phyloP scores from a whole-genome alignment of 2,888 invertebrate genomes.

The Sepioteuthis lessoniana region DNA sequence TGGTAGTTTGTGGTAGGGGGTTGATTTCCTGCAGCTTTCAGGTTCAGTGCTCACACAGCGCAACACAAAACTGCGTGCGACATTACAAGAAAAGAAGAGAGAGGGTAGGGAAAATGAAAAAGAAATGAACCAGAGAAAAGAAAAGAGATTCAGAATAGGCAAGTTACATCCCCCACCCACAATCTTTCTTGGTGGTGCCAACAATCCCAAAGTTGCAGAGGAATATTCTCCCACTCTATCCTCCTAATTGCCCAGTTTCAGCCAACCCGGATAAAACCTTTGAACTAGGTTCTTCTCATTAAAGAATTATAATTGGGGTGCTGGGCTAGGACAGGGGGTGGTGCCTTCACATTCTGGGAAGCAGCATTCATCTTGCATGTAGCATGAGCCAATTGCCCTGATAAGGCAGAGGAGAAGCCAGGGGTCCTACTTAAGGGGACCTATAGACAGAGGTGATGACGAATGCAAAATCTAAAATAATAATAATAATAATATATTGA shows the following conservation, averaged over 20 bases:
- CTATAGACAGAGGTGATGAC: neutral
- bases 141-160: neutral
- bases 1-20: constrained; percentile 25
- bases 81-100: neutral
- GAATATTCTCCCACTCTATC: constrained; percentile 6
- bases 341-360: neutral
- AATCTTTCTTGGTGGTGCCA: neutral
- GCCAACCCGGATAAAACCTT: constrained; percentile 33
- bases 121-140: neutral
- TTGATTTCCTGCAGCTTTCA: neutral
- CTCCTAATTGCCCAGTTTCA: constrained; percentile 23
- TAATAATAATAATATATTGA: neutral
- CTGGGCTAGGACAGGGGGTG: neutral
- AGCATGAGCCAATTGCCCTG: constrained; percentile 20
- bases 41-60: neutral
- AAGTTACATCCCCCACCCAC: neutral
- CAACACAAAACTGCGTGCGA: neutral
- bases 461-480: neutral
- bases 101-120: neutral
- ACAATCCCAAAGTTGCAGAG: neutral
- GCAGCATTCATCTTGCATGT: constrained; percentile 23
- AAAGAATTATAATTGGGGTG: constrained; percentile 13
- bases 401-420: constrained; percentile 4
- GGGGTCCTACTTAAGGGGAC: constrained; percentile 15
- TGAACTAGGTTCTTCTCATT: neutral